These are phyloP conservation scores for Aleiodes sp. DNA, from an alignment of 1,140 invertebrate species.

Conservation along the genomic window DNA sequence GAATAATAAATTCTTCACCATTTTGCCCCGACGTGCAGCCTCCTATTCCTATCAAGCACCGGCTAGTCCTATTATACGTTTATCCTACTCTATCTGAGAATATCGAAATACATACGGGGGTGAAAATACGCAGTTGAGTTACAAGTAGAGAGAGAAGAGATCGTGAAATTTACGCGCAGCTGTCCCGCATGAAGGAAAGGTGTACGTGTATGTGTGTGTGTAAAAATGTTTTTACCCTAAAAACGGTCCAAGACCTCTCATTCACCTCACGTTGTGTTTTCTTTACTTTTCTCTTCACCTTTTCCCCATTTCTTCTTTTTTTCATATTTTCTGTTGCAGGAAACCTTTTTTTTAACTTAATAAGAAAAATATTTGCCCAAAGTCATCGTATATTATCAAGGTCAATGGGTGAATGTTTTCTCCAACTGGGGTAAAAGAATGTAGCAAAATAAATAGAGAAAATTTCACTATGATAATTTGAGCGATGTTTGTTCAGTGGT, in stretches of 20 bases:
- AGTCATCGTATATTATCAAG: not conserved
- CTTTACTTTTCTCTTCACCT: not conserved
- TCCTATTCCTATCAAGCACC: constrained; percentile 24
- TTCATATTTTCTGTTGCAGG: no score
- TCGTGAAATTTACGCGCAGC: constrained; percentile 40
- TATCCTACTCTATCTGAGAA: not conserved
- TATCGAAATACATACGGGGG: not conserved
- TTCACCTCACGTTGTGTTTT: not conserved
- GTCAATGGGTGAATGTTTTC: not conserved
- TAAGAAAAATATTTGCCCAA: constrained; percentile 6
- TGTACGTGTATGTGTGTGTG: no score
- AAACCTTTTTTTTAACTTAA: no score
- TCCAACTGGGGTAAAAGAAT: not conserved
- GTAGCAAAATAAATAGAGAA: not conserved
- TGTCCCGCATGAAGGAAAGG: constrained; percentile 53
- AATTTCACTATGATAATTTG: no score
- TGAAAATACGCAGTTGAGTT: no score
- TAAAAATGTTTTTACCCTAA: no score
- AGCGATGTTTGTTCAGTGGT: no score
- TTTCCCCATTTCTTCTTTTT: not conserved
- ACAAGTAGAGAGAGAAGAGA: not conserved
- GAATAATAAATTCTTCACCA: constrained; percentile 35
- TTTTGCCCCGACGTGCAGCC: constrained; percentile 34
- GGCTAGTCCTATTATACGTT: not conserved
- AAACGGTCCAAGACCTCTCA: not conserved